These are phyloP conservation scores for Cephus pygmeus DNA, from an alignment of 2,888 invertebrate genomes.

Conservation along the genomic window DNA sequence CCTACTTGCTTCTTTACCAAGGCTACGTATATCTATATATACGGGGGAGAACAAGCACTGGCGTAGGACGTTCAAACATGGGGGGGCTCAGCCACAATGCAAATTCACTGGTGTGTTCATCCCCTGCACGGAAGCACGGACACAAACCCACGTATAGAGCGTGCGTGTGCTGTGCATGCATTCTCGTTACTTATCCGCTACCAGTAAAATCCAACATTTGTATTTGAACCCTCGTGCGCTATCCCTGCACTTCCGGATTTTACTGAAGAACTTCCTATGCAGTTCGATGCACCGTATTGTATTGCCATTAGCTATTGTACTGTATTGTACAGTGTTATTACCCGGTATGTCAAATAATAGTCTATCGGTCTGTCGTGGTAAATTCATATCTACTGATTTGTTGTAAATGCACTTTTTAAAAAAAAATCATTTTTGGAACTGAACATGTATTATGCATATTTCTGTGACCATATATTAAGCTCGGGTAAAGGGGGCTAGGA, in stretches of 20 bases:
- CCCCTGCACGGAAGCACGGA: constrained; percentile 8
- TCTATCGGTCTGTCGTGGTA: background rate
- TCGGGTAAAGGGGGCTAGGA: no score
- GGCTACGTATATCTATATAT: background rate
- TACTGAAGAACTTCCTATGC: background rate
- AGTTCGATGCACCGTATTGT: background rate
- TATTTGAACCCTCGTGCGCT: background rate
- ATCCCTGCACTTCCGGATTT: background rate
- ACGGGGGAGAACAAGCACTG: background rate
- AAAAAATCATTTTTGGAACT: background rate
- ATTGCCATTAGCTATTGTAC: background rate
- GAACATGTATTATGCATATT: background rate
- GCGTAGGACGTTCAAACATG: constrained; percentile 34
- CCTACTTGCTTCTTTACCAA: background rate
- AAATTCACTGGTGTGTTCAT: constrained; percentile 42
- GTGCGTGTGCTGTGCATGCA: background rate
- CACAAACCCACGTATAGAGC: background rate
- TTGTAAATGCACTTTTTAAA: background rate
- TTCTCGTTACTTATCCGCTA: background rate
- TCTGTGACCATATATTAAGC: no score
- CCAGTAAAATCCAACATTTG: background rate
- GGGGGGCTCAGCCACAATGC: constrained; percentile 45
- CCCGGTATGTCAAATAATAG: no score
- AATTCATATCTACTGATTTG: background rate
- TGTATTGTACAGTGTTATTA: no score